Percentiles rank a stretch among this genome's conserved stretches.
These are phyloP conservation scores for Synaphobranchus kaupii DNA, from an alignment of 2,797 vertebrate species.

Conservation along the genomic window DNA sequence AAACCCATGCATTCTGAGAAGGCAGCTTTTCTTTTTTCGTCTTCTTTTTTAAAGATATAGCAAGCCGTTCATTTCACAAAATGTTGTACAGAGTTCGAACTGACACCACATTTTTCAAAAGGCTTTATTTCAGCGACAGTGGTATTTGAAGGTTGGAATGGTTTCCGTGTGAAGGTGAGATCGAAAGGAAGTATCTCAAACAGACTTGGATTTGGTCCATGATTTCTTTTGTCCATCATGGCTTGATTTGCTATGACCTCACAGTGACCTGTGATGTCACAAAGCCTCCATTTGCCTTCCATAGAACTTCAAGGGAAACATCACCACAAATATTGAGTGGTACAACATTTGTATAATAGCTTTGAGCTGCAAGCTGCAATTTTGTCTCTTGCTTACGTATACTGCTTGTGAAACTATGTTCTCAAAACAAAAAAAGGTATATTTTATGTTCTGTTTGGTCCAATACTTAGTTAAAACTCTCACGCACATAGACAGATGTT, in stretches of 20 bases:
- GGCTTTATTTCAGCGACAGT: conserved; percentile 18
- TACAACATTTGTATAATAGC: conserved; percentile 33
- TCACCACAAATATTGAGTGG: conserved; percentile 26
- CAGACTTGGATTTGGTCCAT: neutral
- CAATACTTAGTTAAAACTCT: conserved; percentile 18
- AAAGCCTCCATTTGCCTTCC: conserved; percentile 19
- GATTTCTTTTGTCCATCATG: neutral
- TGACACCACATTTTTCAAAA: conserved; percentile 20
- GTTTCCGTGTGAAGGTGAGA: neutral
- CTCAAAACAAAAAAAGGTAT: conserved; percentile 35
- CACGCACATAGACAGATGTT: conserved; percentile 22
- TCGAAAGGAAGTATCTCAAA: neutral
- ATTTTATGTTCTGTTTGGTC: conserved; percentile 29
- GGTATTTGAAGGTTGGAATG: neutral
- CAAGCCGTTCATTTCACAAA: conserved; percentile 13
- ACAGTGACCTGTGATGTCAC: conserved; percentile 42
- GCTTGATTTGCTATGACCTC: conserved; percentile 34
- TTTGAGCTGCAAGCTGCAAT: conserved; percentile 36
- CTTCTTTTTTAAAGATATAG: conserved; percentile 12
- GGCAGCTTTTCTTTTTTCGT: neutral
- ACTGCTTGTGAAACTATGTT: conserved; percentile 33
- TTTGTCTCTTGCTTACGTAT: conserved; percentile 18
- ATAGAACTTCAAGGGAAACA: conserved; percentile 23
- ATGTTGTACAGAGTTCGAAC: conserved; percentile 4
- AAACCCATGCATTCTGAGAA: conserved; percentile 31